phyloP scores from a whole-genome alignment of 2,888 invertebrate genomes.

The Hydrotaea diabolus region DNA sequence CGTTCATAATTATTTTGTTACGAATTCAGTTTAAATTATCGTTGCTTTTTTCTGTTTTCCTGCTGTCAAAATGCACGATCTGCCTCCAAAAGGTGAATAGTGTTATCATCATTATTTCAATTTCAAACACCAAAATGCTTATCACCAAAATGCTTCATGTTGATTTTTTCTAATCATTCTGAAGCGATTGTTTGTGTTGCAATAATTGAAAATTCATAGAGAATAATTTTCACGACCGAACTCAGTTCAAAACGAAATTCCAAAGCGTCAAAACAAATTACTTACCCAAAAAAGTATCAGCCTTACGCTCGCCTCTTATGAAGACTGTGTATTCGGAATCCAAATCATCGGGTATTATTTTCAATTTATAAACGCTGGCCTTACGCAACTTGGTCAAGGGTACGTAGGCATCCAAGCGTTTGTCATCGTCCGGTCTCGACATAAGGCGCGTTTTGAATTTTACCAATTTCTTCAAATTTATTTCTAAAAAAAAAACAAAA shows the following conservation, averaged over 20 bases:
- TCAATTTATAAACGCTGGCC: slow-evolving; percentile 74
- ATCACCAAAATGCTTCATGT: neutral
- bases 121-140: slow-evolving; percentile 44
- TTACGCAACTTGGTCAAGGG: slow-evolving; percentile 77
- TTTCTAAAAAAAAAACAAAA: slow-evolving; percentile 71
- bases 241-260: slow-evolving; percentile 39
- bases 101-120: slow-evolving; percentile 70
- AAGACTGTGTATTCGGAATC: slow-evolving; percentile 75
- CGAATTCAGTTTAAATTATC: slow-evolving; percentile 22
- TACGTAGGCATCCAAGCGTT: slow-evolving; percentile 77
- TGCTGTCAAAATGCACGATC: slow-evolving; percentile 2
- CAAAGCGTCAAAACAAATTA: slow-evolving; percentile 48
- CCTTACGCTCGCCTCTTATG: slow-evolving; percentile 78
- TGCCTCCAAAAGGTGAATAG: slow-evolving; percentile 69
- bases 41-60: neutral
- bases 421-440: slow-evolving; percentile 68
- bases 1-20: neutral
- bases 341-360: slow-evolving; percentile 74
- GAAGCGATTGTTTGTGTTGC: neutral
- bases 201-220: neutral
- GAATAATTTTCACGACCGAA: neutral
- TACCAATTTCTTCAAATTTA: slow-evolving; percentile 78
- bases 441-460: slow-evolving; percentile 74
- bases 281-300: slow-evolving; percentile 78
- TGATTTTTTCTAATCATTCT: too few relatives aligned